Conservation (phyloP, 2,797 vertebrate genomes). For the Takifugu ocellatus region DNA sequence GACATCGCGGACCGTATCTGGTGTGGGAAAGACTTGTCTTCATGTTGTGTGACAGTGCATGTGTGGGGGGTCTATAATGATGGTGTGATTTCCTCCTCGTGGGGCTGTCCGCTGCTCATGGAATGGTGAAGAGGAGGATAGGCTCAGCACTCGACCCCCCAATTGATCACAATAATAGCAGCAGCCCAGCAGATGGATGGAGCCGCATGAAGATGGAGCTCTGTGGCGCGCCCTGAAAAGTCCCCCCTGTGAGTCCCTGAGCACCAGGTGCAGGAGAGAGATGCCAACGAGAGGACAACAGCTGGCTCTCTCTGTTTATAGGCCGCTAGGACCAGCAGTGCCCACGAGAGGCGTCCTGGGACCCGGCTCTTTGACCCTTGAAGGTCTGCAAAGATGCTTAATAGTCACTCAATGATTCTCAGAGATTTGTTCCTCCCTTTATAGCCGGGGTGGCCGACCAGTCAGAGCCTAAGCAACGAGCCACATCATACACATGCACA, state of each 20-base stretch:
- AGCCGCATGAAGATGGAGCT: conserved; percentile 37
- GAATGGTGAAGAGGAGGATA: conserved; percentile 55
- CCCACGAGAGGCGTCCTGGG: too few species aligned
- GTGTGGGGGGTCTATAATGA: conserved; percentile 49
- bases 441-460: too few species aligned
- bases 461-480: too few species aligned
- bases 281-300: conserved; percentile 29
- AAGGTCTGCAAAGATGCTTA: too few species aligned
- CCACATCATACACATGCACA: too few species aligned
- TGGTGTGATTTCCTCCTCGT: conserved; percentile 51
- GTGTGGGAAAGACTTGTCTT: conserved; percentile 39
- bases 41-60: conserved; percentile 39
- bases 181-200: conserved; percentile 47
- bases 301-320: conserved; percentile 26
- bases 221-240: conserved; percentile 37
- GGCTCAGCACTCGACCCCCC: conserved; percentile 47
- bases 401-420: too few species aligned
- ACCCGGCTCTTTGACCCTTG: too few species aligned
- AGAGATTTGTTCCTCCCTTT: background rate
- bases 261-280: conserved; percentile 33
- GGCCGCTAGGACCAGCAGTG: conserved; percentile 16
- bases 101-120: conserved; percentile 43
- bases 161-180: conserved; percentile 66
- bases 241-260: conserved; percentile 25
- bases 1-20: conserved; percentile 57